phyloP scores from a whole-genome alignment of 2,113 vertebrate species.

The Nerophis lumbriciformis region DNA sequence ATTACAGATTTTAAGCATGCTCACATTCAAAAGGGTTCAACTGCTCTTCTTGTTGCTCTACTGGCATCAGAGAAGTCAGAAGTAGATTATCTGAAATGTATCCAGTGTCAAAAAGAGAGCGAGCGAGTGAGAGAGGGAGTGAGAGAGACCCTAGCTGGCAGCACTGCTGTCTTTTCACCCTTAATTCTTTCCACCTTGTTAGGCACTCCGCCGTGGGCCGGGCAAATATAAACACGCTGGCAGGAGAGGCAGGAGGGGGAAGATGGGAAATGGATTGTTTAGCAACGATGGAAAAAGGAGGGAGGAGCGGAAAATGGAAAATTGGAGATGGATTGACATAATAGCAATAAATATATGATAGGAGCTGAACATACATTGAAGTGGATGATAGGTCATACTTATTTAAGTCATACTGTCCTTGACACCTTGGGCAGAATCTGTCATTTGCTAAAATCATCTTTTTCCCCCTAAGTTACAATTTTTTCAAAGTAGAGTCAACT shows the following conservation, averaged over 20 bases:
- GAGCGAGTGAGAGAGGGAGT: constrained; percentile 16
- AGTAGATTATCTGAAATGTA: constrained; percentile 69
- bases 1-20: neutral
- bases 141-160: constrained; percentile 62
- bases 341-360: constrained; percentile 22
- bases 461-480: too few species aligned
- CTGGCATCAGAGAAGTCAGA: constrained; percentile 52
- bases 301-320: neutral
- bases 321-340: neutral
- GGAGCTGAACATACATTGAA: constrained; percentile 6
- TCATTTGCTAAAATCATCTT: too few species aligned
- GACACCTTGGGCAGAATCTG: too few species aligned
- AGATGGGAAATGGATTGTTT: constrained; percentile 15
- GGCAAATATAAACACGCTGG: constrained; percentile 70
- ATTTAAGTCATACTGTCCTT: too few species aligned
- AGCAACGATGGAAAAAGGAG: neutral
- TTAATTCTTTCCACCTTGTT: constrained; percentile 73
- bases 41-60: constrained; percentile 44
- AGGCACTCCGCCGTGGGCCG: constrained; percentile 61
- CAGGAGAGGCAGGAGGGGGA: constrained; percentile 43
- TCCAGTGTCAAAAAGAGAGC: constrained; percentile 57
- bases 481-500: too few species aligned
- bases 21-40: constrained; percentile 11
- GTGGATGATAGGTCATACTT: neutral
- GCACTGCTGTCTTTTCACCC: constrained; percentile 65